Evolutionary conservation across 2,113 vertebrate species (phyloP), one percentile per base, ranked within the genome.

Genomic region (Percina caprodes): DNA sequence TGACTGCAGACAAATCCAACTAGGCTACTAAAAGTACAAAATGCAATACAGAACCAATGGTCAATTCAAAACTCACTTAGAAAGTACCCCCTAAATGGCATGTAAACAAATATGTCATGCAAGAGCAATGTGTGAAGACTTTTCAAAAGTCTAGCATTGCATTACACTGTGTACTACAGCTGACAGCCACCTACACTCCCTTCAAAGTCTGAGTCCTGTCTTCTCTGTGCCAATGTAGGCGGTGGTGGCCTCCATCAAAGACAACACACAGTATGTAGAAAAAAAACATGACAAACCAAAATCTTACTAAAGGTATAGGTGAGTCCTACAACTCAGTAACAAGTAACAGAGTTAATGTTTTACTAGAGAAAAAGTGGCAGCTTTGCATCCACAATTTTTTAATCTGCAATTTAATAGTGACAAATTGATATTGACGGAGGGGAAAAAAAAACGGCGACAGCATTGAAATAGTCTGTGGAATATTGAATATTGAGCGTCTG

Each of bases 401-500:
- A 23, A 76, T 66, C 79, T 69, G 63, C 60, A 80, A 70, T 69
- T 35, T 63, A 70, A 76, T 49, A 61, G 74, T 54, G 65, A 85
- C 69, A 81, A 74, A 72, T 69, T 78, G 58, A 55, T 83, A 90
- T 86, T 84, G 79, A 88, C 69, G 21, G 19, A 72, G 45, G 55
- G 23, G 23, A 39, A 49, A 72, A 75, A 75, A 79, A 23, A 79
- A 71, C 5, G 6, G 82, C 68, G 13, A 80, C 52, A 69, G 74
- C 81, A 75, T 18, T 45, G 35, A 67, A 82, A 77, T 74, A 82
- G 80, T 74, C 39, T 61, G 23, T 69, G 56, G 80, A 87, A 87
- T 76, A 74, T 83, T 83, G 79, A 82, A 88, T 91, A 88, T 90
- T 77, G 89, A 91, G 84, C 79, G 54, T 76, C 55, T 82, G 79